These are phyloP conservation scores for Urocitellus parryii DNA, from an alignment of 2,113 vertebrate genomes.

Conservation along the genomic window DNA sequence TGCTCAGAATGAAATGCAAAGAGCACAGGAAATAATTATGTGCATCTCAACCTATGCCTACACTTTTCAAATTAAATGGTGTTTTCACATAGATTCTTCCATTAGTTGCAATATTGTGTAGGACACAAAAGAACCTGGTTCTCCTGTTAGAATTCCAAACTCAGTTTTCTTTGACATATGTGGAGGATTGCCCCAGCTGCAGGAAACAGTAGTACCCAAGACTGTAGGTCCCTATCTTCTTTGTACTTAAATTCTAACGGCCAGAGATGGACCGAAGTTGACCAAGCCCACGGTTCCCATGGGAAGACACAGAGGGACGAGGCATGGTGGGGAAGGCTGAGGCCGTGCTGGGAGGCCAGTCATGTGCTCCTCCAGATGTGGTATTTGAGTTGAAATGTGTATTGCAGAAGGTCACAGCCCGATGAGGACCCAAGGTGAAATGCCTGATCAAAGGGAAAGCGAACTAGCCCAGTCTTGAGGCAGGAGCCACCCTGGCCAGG, in stretches of 20 bases:
- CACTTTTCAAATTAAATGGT: background rate
- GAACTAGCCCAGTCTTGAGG: background rate
- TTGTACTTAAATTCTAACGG: background rate
- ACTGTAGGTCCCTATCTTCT: background rate
- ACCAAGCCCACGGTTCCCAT: background rate
- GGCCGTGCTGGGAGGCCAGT: fast-evolving
- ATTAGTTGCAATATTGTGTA: background rate
- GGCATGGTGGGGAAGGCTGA: background rate
- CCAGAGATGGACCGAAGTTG: background rate
- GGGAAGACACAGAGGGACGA: background rate
- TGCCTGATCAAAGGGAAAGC: background rate
- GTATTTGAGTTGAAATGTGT: background rate
- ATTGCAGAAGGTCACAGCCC: background rate
- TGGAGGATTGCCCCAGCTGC: background rate
- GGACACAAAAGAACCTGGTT: background rate
- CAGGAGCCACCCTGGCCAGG: background rate
- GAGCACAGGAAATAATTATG: background rate
- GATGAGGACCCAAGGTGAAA: fast-evolving
- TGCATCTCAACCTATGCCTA: background rate
- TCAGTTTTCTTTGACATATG: background rate
- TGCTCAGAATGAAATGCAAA: background rate
- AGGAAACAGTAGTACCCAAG: background rate
- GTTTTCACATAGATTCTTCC: background rate
- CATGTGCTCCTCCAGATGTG: background rate
- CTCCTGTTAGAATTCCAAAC: background rate